These are phyloP conservation scores for Meteorus cinctellus DNA, from an alignment of 2,888 invertebrate species.

Conservation along the genomic window DNA sequence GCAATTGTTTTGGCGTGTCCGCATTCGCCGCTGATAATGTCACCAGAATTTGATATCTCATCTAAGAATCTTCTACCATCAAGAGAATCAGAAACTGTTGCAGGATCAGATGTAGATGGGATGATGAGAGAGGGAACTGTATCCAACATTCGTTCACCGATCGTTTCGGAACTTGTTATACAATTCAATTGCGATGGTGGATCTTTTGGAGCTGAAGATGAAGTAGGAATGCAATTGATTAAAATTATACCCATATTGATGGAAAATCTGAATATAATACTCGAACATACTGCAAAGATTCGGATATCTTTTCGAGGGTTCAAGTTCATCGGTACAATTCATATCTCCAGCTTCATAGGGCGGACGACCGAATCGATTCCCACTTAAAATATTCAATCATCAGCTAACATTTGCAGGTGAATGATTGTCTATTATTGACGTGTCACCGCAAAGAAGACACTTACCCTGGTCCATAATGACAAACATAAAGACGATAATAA, in stretches of 20 bases:
- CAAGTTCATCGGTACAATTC: constrained; percentile 34
- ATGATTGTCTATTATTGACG: neutral
- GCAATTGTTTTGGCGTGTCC: neutral
- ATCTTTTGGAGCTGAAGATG: neutral
- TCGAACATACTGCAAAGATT: constrained; percentile 44
- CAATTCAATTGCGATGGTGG: neutral
- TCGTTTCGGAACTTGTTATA: neutral
- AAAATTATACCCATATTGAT: neutral
- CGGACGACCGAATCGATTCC: constrained; percentile 30
- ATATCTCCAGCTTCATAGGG: constrained; percentile 41
- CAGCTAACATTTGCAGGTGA: neutral
- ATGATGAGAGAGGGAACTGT: too few species aligned
- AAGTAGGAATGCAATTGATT: neutral
- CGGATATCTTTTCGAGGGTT: constrained; percentile 40
- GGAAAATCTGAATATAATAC: neutral
- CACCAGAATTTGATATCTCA: neutral
- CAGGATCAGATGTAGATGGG: neutral
- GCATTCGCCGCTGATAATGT: neutral
- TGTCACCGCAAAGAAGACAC: constrained; percentile 36
- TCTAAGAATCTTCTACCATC: neutral
- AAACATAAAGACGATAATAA: constrained; percentile 70
- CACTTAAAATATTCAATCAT: constrained; percentile 25
- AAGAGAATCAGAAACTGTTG: neutral
- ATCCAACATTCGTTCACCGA: too few species aligned
- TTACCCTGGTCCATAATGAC: constrained; percentile 73